These are phyloP conservation scores for Psammodynastes pulverulentus DNA, from an alignment of 2,113 vertebrate species.

Conservation along the genomic window DNA sequence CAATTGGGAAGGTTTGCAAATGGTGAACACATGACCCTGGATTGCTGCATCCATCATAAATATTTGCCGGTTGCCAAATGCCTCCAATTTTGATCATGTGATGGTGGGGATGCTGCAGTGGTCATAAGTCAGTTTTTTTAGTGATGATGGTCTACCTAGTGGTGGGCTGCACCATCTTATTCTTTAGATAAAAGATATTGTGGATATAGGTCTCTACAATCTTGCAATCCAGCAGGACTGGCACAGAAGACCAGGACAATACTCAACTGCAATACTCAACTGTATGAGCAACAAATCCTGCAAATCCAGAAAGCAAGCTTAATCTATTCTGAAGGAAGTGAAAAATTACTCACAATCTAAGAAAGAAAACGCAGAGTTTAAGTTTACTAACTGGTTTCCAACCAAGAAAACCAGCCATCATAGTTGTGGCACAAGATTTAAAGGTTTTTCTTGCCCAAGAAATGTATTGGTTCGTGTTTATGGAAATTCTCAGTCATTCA, in stretches of 20 bases:
- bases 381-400: not conserved
- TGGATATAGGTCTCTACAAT: not conserved
- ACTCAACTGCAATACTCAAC: not conserved
- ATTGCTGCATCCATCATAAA: not conserved
- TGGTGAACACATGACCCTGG: not conserved
- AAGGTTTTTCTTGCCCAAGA: not conserved
- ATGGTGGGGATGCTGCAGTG: not conserved
- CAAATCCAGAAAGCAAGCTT: not conserved
- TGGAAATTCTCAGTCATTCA: not conserved
- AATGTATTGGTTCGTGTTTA: not conserved
- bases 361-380: not conserved
- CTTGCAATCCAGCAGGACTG: not conserved
- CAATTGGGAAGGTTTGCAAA: not conserved
- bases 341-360: not conserved
- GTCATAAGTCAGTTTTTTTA: not conserved
- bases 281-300: not conserved
- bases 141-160: not conserved
- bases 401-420: not conserved
- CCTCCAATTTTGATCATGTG: not conserved
- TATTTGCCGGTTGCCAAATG: not conserved
- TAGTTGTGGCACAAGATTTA: not conserved
- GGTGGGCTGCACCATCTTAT: not conserved
- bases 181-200: not conserved
- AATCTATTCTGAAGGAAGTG: not conserved
- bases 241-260: not conserved